phyloP scores from a whole-genome alignment of 2,797 vertebrate species.

The Sebastes glaucus region DNA sequence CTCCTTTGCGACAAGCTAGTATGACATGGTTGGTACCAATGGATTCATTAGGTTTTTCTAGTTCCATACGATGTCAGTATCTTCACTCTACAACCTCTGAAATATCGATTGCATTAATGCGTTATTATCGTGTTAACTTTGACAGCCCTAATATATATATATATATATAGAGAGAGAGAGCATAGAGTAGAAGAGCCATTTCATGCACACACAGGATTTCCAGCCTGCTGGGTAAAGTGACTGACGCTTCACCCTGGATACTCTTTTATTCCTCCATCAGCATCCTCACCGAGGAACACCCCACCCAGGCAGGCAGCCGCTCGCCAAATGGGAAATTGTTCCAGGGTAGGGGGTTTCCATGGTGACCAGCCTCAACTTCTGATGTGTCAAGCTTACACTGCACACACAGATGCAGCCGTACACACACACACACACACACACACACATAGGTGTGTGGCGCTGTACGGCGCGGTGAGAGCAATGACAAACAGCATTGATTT shows the following conservation, averaged over 20 bases:
- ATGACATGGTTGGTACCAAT: fast-evolving
- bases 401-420: not conserved
- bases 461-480: not conserved
- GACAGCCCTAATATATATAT: too few species aligned
- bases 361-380: slow-evolving; percentile 45
- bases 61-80: fast-evolving
- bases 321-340: slow-evolving; percentile 14
- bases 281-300: not conserved
- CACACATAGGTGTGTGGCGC: slow-evolving; percentile 1
- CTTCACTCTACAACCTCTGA: fast-evolving
- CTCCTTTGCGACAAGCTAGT: too few species aligned
- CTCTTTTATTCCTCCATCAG: slow-evolving; percentile 2
- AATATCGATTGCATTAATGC: too few species aligned
- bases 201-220: not conserved
- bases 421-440: slow-evolving; percentile 1
- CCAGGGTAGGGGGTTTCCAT: slow-evolving; percentile 52
- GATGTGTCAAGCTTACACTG: slow-evolving; percentile 4
- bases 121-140: fast-evolving
- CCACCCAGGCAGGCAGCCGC: not conserved
- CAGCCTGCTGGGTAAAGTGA: not conserved
- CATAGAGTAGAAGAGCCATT: not conserved
- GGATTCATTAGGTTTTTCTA: fast-evolving
- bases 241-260: slow-evolving; percentile 5
- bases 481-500: slow-evolving; percentile 41
- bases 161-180: too few species aligned